Base-by-base conservation (phyloP, 2,888 invertebrate genomes). In the Trypoxylon attenuatum region DNA sequence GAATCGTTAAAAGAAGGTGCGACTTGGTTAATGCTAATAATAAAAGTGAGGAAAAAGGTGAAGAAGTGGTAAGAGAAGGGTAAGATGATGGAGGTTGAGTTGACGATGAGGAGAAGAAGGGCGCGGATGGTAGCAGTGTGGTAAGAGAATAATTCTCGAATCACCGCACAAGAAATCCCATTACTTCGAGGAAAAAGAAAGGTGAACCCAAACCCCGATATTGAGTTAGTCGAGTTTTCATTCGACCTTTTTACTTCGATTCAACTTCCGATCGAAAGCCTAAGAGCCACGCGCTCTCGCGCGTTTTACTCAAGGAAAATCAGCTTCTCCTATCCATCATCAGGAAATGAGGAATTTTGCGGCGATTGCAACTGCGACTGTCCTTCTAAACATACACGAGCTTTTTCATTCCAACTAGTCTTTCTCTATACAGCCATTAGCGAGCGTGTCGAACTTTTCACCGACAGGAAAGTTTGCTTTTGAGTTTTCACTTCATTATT, bases 201-300 rank as follows among this genome's bases (percentile, higher is more conserved):
- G 74, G 73, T 76, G 75, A 69, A 70, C 73, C 76, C 63, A 73
- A 77, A 65, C 71, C 72, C 55, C 75, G 78, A 83, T 84, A 83
- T 84, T 82, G 76, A 82, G 81, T 84, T 84, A 83, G 79, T 77
- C 77, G 79, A 83, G 82, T 84, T 83, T 83, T 82, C 81, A 81
- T 81, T 83, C 77, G 79, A 80, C 79, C 80, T 79, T 80, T 80
- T 79, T 78, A 78, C 79, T 80, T 79, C 74, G 74, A 80, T 81
- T 82, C 79, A 76, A 80, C 73, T 76, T 72, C 69, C 77, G 75
- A 80, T 72, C 78, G 72, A 62, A 33, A 69, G 71, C 72, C 69
- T 73, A 69, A 59, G 65, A 62, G 38, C 61, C 59, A 2, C 5
- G n/a, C 5, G n/a, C 33, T 33, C n/a, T 33, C 33, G 60, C 59